Evolutionary conservation across 2,797 vertebrate species (phyloP).

Genomic region (Sebastes nivosus): DNA sequence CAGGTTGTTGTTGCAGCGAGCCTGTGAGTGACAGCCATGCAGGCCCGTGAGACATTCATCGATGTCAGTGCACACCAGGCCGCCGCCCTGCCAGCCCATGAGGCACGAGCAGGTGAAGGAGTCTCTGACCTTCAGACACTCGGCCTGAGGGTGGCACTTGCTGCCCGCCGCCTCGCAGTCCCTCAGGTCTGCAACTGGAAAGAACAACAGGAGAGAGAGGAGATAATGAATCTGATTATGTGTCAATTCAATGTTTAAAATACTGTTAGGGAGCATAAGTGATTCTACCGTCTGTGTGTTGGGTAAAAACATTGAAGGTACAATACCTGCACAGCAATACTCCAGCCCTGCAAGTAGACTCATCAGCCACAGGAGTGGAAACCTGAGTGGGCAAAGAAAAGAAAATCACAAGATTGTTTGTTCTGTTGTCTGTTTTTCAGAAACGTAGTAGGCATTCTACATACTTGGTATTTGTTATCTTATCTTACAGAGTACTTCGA

Average conservation of each 20-base stretch:
- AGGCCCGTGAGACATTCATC: constrained; percentile 80
- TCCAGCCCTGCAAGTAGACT: constrained; percentile 62
- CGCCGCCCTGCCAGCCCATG: constrained; percentile 80
- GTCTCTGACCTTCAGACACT: constrained; percentile 74
- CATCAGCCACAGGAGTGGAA: constrained; percentile 67
- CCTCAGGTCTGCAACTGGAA: constrained; percentile 59
- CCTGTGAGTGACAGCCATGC: constrained; percentile 76
- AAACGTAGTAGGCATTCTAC: not conserved
- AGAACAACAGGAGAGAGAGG: not conserved
- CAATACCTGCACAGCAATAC: constrained; percentile 68
- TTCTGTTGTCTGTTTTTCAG: not conserved
- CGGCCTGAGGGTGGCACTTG: constrained; percentile 74
- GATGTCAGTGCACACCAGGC: constrained; percentile 78
- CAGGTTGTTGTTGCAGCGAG: constrained; percentile 78
- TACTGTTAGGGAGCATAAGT: not conserved
- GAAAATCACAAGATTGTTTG: not conserved
- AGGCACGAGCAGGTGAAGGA: constrained; percentile 77
- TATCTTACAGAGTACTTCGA: not conserved
- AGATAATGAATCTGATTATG: not conserved
- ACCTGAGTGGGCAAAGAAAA: constrained; percentile 60
- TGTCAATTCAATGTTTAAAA: not conserved
- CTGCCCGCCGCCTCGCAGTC: constrained; percentile 74
- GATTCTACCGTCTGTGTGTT: not conserved
- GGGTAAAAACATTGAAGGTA: not conserved
- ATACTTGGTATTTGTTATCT: not conserved